Base-by-base conservation (phyloP, 2,797 vertebrate genomes). In the Ibycter americanus region DNA sequence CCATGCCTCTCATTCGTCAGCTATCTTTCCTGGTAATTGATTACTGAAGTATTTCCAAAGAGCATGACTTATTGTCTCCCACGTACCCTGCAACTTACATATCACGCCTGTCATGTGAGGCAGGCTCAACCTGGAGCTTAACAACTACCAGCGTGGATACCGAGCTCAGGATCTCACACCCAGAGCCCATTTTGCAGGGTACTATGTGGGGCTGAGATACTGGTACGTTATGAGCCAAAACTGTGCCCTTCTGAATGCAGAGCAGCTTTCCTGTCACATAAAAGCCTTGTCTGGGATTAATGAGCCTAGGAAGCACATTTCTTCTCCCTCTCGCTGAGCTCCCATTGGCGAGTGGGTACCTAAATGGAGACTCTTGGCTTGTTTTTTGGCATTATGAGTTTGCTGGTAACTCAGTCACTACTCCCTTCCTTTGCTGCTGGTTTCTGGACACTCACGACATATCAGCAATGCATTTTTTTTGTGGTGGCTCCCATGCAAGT, bases 91-190 rank as follows among this genome's bases (percentile, higher is more conserved):
- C 40, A 87, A 38, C 11, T 74, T 47, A 16, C 34, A 19, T 0
- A 62, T 31, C 23, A 14, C 0, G 0, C 22, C 54, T 93, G 47
- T 13, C 51, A 11, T 2, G 10, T 1, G 8, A 49, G 70, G n/a
- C 51, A 72, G 52, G 31, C 36, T 88, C 52, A 56, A 6, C 79
- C 74, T 47, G 42, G 55, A 84, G 32, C 9, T 74, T 51, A 17
- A 63, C 40, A 44, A 17, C 44, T 12, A 34, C 49, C 49, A 36
- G 3, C 1, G 1, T 29, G 27, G 26, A 19, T 25, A 19, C 8
- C 71, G 25, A 82, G 38, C 34, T 62, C 82, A 55, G 73, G 22
- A 54, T 72, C 38, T 91, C 34, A 11, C 66, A 55, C 19, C 9
- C 9, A 31, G 62, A 62, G 10, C 32, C 55, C 11, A 0, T 44